phyloP scores from a whole-genome alignment of 92 coral and sea anemone species.

The Palythoa grandis region DNA sequence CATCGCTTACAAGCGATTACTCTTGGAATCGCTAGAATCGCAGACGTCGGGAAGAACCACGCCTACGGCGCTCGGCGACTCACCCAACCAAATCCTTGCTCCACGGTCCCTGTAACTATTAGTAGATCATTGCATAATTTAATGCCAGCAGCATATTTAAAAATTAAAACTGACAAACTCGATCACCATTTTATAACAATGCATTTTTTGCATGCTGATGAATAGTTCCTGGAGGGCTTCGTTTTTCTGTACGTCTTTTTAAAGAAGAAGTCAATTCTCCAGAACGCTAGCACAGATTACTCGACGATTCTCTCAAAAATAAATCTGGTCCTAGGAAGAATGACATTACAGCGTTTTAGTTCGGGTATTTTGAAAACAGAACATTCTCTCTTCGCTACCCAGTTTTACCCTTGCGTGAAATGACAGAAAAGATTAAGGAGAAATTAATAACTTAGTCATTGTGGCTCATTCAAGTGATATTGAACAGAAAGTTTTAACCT shows the following conservation, averaged over 20 bases:
- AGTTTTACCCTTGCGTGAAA: conserved; percentile 1
- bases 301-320: background rate
- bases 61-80: too few species aligned
- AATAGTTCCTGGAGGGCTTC: background rate
- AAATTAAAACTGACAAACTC: too few species aligned
- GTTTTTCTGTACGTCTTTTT: background rate
- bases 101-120: too few species aligned
- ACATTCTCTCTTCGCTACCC: background rate
- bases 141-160: background rate
- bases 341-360: background rate
- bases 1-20: too few species aligned
- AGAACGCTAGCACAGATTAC: background rate
- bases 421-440: background rate
- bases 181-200: background rate
- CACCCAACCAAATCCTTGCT: too few species aligned
- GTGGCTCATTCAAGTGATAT: background rate
- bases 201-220: background rate
- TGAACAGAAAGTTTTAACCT: background rate
- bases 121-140: too few species aligned
- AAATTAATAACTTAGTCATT: background rate
- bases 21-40: too few species aligned
- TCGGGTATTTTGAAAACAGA: background rate
- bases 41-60: too few species aligned
- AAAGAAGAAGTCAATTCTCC: background rate
- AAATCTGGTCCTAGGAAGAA: background rate